Base-by-base conservation (phyloP, 2,888 invertebrate species). In the Epirrhoe tristata region DNA sequence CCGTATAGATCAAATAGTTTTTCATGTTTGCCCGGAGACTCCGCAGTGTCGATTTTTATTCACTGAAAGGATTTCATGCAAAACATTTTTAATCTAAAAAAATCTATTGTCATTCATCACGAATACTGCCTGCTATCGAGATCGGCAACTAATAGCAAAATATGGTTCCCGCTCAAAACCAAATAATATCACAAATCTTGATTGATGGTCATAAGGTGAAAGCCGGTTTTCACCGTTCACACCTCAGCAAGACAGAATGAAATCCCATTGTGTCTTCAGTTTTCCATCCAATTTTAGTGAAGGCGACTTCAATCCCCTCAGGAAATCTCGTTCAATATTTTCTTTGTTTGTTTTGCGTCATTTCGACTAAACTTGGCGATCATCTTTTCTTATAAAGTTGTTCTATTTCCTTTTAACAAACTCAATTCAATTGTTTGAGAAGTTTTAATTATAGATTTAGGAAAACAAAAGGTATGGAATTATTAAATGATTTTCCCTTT, bases 291-390 rank as follows among this genome's bases (percentile, higher is more conserved):
- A 88, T 89, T 89, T 87, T 84, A 84, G 85, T 81, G 73, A 76
- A 81, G 81, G 80, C 82, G 84, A 86, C 82, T 85, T 80, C 82
- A 83, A 87, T 85, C 80, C 89, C 84, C 88, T 58, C 72, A 86
- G 86, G 88, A 88, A 89, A 89, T 88, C 84, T 82, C 63, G 77
- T 77, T 84, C 86, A 84, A 88, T 88, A 87, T 86, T 84, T 87
- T 82, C 81, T 83, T 84, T 78, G 80, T 86, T 84, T 85, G 83
- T 83, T 82, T 43, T 83, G 81, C 81, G 75, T 83, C 77, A 78
- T 81, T 84, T 81, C 76, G 65, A 77, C 65, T 76, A 79, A 83
- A 82, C 70, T 71, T 70, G 66, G 63, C 66, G 58, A 71, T 68
- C 65, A 68, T 71, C 58, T 63, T 71, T 70, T 64, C 60, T 58